Base-by-base conservation (phyloP, 2,888 invertebrate genomes). In the Hoplodrina blanda region DNA sequence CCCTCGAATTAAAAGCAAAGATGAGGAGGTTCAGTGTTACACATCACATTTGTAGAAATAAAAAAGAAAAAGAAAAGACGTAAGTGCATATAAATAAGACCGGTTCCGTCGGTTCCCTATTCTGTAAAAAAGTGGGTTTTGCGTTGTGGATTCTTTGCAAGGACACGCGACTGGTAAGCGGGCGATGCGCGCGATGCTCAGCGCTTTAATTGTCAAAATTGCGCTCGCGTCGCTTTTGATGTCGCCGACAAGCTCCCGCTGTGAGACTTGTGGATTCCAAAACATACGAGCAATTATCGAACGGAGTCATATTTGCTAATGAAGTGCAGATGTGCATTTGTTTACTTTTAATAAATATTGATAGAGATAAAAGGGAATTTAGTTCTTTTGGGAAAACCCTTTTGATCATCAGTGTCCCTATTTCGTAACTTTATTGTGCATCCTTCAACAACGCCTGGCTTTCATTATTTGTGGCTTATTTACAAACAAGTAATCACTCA, bases 161-260 rank as follows among this genome's bases (percentile, higher is more conserved):
- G 95, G 95, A 93, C 95, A 95, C 93, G 79, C 70, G 85, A 79
- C 81, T 76, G 81, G 85, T 84, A 87, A 83, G 87, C 84, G 87
- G 87, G 87, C 92, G 88, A 93, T 92, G 94, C 89, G 88, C 87
- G 91, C 92, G 89, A 95, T 93, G 91, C 91, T 87, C 89, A 91
- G 93, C 91, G 89, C 92, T 95, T 95, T 95, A 95, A 96, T 95
- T 95, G 95, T 94, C 94, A 92, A 94, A 95, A 95, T 94, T 93
- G 92, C 93, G 88, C 91, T 76, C 80, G 84, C 81, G 82, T 75
- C 84, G 80, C 86, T 85, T 94, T 95, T 95, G 93, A 93, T 84
- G 85, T 88, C 81, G 91, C 95, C 94, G 94, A 87, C 90, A 37
- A 73, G 61, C 64, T 46, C 78, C 82, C 80, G 80, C 78, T 82